Base-by-base conservation (phyloP, 2,888 invertebrate species). In the Myopa tessellatipennis region DNA sequence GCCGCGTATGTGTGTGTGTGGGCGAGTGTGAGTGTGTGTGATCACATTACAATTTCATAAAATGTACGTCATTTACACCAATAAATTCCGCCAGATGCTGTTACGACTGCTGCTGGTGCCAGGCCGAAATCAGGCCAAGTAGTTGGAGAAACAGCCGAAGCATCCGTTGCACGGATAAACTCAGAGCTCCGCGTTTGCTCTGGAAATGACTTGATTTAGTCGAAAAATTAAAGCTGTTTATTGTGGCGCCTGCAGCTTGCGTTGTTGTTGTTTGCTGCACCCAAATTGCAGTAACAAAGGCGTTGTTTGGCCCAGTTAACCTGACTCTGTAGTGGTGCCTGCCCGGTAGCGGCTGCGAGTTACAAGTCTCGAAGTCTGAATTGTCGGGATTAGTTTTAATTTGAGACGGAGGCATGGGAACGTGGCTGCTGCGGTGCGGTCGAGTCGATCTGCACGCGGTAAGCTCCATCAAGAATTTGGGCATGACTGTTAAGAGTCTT, bases 31-130 rank as follows among this genome's bases (percentile, higher is more conserved):
- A 50, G 38, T 52, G 52, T 58, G 69, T 36, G 74, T 63, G 74
- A 26, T 36, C 52, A 70, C 77, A 78, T 79, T 78, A 79, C 65
- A 65, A 36, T 78, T 76, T 80, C 70, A 73, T 73, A 55, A 77
- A 74, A 78, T 78, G 50, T 55, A 79, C 72, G 79, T 73, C 79
- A 80, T 80, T 80, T 77, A 75, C 68, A 68, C 72, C 67, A 72
- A 76, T 70, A 70, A 79, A 74, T 76, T 76, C n/a, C 18, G 45
- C 75, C 52, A 60, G 55, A 16, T 45, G 61, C 34, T 70, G 70
- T 18, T 26, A 63, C 63, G 16, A 55, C 16, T 55, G 55, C 55
- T n/a, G 55, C n/a, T 55, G 55, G 16, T 55, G 10, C 55, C n/a
- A 10, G 45, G 16, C 40, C 40, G 67, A 40, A 67, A 40, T 4